These are phyloP conservation scores for Akabosia matsudoensis DNA, from an alignment of 1,140 invertebrate genomes.

Conservation along the genomic window DNA sequence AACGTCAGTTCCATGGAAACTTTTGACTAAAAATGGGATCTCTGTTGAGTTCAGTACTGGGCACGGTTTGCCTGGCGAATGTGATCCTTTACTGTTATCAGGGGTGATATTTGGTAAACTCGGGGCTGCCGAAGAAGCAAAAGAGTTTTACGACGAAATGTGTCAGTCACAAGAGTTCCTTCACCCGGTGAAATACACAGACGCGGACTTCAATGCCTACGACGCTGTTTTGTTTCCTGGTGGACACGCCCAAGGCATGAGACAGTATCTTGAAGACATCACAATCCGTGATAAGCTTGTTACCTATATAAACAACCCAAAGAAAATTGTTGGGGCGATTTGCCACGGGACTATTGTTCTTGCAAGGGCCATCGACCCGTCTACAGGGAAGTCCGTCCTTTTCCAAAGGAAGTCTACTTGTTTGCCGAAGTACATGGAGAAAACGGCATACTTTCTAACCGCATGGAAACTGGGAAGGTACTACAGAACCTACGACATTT, in stretches of 20 bases:
- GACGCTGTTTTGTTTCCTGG: conserved; percentile 42
- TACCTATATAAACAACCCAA: conserved; percentile 32
- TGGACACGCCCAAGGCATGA: conserved; percentile 46
- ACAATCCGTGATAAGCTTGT: conserved; percentile 36
- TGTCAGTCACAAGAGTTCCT: conserved; percentile 26
- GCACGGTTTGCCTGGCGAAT: conserved; percentile 32
- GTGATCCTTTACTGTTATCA: conserved; percentile 38
- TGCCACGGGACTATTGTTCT: conserved; percentile 43
- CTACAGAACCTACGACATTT: conserved; percentile 41
- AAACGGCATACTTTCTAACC: conserved; percentile 40
- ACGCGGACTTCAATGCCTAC: conserved; percentile 35
- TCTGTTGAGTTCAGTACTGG: conserved; percentile 37
- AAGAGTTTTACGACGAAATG: conserved; percentile 39
- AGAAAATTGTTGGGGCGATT: conserved; percentile 40
- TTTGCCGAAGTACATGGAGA: conserved; percentile 46
- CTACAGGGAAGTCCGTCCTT: conserved; percentile 43
- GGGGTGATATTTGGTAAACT: conserved; percentile 43
- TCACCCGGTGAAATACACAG: conserved; percentile 31
- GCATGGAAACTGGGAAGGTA: conserved; percentile 44
- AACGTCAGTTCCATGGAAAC: conserved; percentile 37
- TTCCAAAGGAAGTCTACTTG: conserved; percentile 40
- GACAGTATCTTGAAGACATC: conserved; percentile 38
- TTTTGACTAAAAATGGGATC: conserved; percentile 31
- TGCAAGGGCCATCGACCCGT: conserved; percentile 34
- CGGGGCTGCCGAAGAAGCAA: conserved; percentile 37